A percentile compares a stretch with the other conserved stretches of the same genome.
phyloP scores from a whole-genome alignment of 2,888 invertebrate species.

The Stenotaenia linearis region DNA sequence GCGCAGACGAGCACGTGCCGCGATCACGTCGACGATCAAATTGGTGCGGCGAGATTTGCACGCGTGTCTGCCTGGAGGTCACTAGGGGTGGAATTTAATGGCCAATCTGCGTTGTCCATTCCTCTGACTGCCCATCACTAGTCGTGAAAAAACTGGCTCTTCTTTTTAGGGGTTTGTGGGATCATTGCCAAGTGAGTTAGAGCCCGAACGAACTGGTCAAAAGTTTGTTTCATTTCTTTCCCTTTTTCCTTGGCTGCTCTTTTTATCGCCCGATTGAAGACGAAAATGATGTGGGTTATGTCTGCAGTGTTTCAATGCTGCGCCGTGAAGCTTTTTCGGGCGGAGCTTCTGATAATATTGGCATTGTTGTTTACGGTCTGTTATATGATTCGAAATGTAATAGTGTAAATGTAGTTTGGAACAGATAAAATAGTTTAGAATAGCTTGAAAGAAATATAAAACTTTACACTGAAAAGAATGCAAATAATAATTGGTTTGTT shows the following conservation, averaged over 20 bases:
- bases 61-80: conserved; percentile 20
- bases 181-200: conserved; percentile 24
- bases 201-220: conserved; percentile 5
- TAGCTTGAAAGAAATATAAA: background rate
- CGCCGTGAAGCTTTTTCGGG: background rate
- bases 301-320: background rate
- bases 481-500: too few relatives aligned
- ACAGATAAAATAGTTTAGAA: too few relatives aligned
- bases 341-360: background rate
- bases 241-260: conserved; percentile 10
- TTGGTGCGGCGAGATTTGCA: conserved; percentile 26
- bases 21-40: conserved; percentile 20
- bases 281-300: conserved; percentile 11
- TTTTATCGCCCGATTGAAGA: conserved; percentile 11
- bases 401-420: too few relatives aligned
- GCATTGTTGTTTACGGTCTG: background rate
- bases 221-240: background rate
- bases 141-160: background rate
- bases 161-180: conserved; percentile 2
- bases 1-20: background rate
- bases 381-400: too few relatives aligned
- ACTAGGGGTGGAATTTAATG: conserved; percentile 7
- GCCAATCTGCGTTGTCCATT: conserved; percentile 26
- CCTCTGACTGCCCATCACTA: conserved; percentile 16
- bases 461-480: background rate